Evolutionary conservation across 2,113 vertebrate species (phyloP).

Genomic region (Catharus fuscescens): DNA sequence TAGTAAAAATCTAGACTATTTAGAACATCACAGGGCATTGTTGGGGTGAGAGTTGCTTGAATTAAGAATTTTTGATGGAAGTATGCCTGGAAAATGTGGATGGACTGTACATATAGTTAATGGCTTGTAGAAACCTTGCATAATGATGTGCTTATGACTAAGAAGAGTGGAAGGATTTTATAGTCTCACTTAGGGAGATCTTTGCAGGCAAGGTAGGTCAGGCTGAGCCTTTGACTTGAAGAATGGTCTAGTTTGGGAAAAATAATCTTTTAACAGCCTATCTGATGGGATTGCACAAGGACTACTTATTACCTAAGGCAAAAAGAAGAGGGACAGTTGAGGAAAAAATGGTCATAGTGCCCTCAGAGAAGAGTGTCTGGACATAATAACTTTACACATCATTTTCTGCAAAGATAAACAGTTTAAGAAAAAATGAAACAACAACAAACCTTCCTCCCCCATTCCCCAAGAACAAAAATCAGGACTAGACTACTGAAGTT

Average conservation of each 20-base stretch:
- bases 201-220: background rate
- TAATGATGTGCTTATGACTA: background rate
- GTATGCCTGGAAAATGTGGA: background rate
- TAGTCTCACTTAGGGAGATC: background rate
- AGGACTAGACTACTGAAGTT: background rate
- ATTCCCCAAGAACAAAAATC: background rate
- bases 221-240: background rate
- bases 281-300: background rate
- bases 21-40: background rate
- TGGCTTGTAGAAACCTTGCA: background rate
- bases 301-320: background rate
- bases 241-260: background rate
- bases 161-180: background rate
- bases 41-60: background rate
- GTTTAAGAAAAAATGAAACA: background rate
- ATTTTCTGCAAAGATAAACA: background rate
- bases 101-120: background rate
- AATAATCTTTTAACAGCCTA: background rate
- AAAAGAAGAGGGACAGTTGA: background rate
- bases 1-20: background rate
- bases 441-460: background rate
- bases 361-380: background rate
- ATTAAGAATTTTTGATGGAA: background rate
- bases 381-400: background rate
- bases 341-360: background rate